Conservation (phyloP, 2,888 invertebrate species). For the Apamea epomidion region DNA sequence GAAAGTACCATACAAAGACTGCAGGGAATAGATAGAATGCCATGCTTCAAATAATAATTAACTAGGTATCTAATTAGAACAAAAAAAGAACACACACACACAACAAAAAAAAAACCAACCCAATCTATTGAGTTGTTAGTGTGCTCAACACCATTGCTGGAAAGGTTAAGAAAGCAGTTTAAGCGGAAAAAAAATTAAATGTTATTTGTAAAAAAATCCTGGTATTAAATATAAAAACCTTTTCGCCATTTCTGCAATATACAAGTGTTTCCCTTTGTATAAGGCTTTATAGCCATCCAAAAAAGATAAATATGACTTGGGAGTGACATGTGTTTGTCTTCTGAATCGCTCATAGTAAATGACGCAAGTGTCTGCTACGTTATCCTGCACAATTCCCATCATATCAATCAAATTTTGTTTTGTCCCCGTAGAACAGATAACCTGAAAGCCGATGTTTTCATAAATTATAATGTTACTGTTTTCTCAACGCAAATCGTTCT, state of each 20-base stretch:
- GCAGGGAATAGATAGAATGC: not conserved
- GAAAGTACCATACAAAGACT: not conserved
- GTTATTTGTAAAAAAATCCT: no score
- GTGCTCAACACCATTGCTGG: not conserved
- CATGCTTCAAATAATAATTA: not conserved
- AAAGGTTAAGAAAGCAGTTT: not conserved
- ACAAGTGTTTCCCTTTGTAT: conserved; percentile 93
- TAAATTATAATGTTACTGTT: not conserved
- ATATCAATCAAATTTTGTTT: conserved; percentile 94
- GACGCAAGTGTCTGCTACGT: conserved; percentile 93
- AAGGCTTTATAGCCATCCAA: conserved; percentile 95
- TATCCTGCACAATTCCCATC: conserved; percentile 96
- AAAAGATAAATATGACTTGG: conserved; percentile 97
- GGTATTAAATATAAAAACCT: conserved; percentile 71
- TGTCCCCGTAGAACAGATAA: conserved; percentile 92
- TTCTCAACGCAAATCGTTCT: not conserved
- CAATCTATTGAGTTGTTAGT: not conserved
- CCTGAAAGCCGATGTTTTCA: conserved; percentile 68
- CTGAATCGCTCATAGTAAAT: conserved; percentile 95
- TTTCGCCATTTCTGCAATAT: conserved; percentile 93
- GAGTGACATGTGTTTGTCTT: conserved; percentile 96
- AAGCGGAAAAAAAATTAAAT: not conserved
- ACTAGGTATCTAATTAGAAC: not conserved
- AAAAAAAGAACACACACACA: no score
- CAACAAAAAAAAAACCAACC: not conserved